Conservation (phyloP, 2,113 vertebrate species). For the Turdus rufiventris region DNA sequence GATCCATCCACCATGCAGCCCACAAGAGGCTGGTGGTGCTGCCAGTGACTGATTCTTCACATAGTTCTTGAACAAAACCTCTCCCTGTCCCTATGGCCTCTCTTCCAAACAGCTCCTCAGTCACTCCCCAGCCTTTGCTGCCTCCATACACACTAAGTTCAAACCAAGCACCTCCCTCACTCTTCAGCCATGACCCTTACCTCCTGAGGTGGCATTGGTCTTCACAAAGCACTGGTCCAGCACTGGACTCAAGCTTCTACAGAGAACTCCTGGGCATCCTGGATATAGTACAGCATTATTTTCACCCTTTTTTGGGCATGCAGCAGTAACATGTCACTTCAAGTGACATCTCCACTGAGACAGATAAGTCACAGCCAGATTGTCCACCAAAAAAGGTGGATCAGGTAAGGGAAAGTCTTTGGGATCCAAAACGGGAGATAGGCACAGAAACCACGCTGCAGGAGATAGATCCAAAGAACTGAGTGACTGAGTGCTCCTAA, state of each 20-base stretch:
- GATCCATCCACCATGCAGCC: background rate
- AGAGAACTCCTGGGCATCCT: background rate
- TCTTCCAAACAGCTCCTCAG: background rate
- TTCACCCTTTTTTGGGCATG: background rate
- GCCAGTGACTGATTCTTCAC: background rate
- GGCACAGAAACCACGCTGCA: background rate
- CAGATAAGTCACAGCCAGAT: background rate
- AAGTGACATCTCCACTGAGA: background rate
- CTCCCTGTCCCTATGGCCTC: background rate
- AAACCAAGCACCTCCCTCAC: background rate
- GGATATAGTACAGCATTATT: background rate
- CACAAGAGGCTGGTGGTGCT: background rate
- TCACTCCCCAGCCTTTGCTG: background rate
- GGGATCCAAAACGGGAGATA: background rate
- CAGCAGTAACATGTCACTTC: background rate
- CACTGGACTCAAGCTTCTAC: background rate
- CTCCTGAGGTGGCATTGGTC: background rate
- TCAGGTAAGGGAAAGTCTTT: background rate
- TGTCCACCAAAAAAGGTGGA: background rate
- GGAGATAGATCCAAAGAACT: background rate
- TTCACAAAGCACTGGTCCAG: background rate
- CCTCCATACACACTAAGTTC: accelerated
- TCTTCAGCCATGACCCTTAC: background rate
- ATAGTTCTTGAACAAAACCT: background rate
- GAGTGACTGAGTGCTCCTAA: background rate